Evolutionary conservation across 1,140 invertebrate genomes (phyloP), one percentile per base, ranked within the genome.

Genomic region (Brachionus manjavacas): DNA sequence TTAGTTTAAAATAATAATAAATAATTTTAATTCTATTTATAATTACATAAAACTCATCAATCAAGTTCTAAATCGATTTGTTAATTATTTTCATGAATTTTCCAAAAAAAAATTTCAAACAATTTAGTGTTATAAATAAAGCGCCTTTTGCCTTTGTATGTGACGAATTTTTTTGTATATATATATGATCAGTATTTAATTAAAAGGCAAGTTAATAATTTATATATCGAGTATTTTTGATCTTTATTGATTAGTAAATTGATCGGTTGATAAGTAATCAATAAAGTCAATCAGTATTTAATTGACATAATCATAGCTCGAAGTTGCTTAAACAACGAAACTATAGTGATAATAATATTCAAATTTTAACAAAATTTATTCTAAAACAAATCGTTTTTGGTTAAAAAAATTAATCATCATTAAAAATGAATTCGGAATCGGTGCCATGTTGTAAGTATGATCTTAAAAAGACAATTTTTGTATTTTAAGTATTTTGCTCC

Each of bases 381-480:
- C 39, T 4, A 11, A 49, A 46, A 14, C 2, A 78, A 43, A 78
- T 23, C 6, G 20, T 12, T 4, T 14, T n/a, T 80, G 7, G 3
- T 46, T n/a, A 46, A 49, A 46, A 55, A 72, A 72, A 72, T 39
- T 72, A 20, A 0, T 20, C 11, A 72, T 23, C 3, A 52, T 9
- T 46, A 25, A 78, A 46, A 49, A 78, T 78, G 74, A 43, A 3
- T 14, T 49, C 41, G n/a, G 79, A 81, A 81, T 35, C 20, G 1
- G 16, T 25, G 16, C 79, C 79, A 43, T 9, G n/a, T 16, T 81
- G 79, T 81, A 64, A 81, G 79, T 81, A 14, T 35, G 31, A 6
- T 35, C 31, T 35, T 7, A 35, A 7, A 6, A 35, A 35, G 4
- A 35, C 31, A 35, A 35, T 35, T 35, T 35, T 35, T 35, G 31